These are phyloP conservation scores for Actinostola sp. DNA, from an alignment of 92 coral and sea anemone species.

Conservation along the genomic window DNA sequence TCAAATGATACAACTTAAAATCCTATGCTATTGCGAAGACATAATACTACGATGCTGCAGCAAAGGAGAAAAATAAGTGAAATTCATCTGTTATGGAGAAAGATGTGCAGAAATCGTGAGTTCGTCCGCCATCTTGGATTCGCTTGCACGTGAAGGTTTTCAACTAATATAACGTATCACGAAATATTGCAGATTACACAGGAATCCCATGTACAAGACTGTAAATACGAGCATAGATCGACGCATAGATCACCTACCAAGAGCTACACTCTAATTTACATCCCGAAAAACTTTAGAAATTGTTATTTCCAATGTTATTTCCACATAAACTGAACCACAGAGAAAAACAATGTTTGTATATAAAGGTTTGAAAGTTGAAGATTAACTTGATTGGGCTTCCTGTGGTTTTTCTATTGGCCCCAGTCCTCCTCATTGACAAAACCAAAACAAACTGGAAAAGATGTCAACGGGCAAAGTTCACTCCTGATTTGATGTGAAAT, in stretches of 20 bases:
- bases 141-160: background rate
- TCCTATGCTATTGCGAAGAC: background rate
- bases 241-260: too few species aligned
- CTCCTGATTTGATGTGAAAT: too few species aligned
- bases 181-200: constrained; percentile 1
- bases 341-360: too few species aligned
- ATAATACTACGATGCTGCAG: too few species aligned
- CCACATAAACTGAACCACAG: too few species aligned
- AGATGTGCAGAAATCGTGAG: background rate
- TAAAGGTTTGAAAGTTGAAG: background rate
- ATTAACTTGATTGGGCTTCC: background rate
- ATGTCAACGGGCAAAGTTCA: background rate
- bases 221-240: too few species aligned
- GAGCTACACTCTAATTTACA: too few species aligned
- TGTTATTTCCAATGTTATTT: too few species aligned
- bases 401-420: background rate
- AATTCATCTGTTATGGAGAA: too few species aligned
- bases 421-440: background rate
- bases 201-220: background rate
- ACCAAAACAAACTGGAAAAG: background rate
- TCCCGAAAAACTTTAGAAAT: too few species aligned
- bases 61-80: too few species aligned
- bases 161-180: background rate
- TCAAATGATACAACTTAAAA: background rate
- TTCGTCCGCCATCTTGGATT: constrained; percentile 34